Base-by-base conservation (phyloP, 2,888 invertebrate genomes). In the Pheosia gnoma region DNA sequence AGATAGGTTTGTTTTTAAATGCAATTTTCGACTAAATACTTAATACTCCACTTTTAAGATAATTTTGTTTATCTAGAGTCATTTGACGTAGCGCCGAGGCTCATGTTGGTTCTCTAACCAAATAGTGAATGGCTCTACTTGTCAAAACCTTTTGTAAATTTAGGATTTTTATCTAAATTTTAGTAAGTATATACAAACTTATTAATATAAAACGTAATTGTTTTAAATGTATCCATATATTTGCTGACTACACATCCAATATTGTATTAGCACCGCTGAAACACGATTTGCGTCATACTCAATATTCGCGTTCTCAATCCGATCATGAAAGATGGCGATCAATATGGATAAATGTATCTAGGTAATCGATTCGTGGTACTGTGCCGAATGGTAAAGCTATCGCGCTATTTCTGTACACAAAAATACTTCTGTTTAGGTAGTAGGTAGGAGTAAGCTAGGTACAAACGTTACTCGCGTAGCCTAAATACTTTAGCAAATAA, bases 281-380 rank as follows among this genome's bases (percentile, higher is more conserved):
- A 69, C 69, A 66, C 55, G 57, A 57, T 74, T 68, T 68, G 62
- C 73, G 63, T 68, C 71, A 75, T 57, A 65, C 65, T 59, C 43
- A 39, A 11, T 55, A 55, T 59, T 68, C 47, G 54, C 47, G 63
- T 45, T 51, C 62, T 61, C 65, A 41, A 45, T 60, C 47, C 56
- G 43, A 62, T 64, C 61, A 43, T 67, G 58, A 68, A 62, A 57
- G 65, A 74, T 59, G 45, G 56, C 9, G 39, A 62, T 65, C 61
- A 61, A 60, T 58, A 59, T 63, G 60, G 63, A 63, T 63, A 59
- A 39, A 55, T 38, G 55, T 65, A 71, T 62, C 63, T 62, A 63
- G 66, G 63, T 52, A 63, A 66, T 70, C 55, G 63, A 25, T 67
- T 70, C 61, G 53, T 56, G 39, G 62, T 63, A 65, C 63, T 62